Percentiles rank a stretch among this genome's conserved stretches.
Conservation (phyloP, 2,888 invertebrate species). For the Drosophila hawaiiensis region DNA sequence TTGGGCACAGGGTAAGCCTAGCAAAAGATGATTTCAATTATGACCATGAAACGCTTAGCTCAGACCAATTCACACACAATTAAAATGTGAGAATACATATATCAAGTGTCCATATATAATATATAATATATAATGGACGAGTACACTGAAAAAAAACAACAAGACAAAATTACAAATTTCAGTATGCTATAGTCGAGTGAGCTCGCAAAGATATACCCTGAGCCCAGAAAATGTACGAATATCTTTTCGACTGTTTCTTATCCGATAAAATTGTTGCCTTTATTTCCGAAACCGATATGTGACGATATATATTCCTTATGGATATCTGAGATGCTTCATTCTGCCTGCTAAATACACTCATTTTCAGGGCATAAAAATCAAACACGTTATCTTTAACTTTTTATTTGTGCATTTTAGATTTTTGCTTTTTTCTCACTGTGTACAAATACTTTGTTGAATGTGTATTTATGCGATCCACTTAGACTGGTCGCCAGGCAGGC, state of each 20-base stretch:
- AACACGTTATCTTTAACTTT: too few species aligned
- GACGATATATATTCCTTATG: too few species aligned
- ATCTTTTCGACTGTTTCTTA: neutral
- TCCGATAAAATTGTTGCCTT: neutral
- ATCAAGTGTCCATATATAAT: slow-evolving; percentile 18
- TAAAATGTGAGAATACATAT: slow-evolving; percentile 35
- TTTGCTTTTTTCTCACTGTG: neutral
- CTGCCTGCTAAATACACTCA: too few species aligned
- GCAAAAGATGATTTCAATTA: slow-evolving; percentile 18
- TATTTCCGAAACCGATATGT: too few species aligned
- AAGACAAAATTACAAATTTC: neutral
- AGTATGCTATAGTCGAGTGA: neutral
- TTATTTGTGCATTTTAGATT: too few species aligned
- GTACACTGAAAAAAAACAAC: neutral
- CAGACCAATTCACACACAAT: slow-evolving; percentile 37
- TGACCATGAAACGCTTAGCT: slow-evolving; percentile 41
- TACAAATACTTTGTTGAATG: slow-evolving; percentile 4
- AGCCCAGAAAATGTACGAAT: neutral
- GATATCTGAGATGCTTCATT: too few species aligned
- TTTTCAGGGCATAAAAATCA: too few species aligned
- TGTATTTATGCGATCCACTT: slow-evolving; percentile 19
- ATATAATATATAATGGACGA: neutral
- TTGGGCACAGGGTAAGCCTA: slow-evolving; percentile 7
- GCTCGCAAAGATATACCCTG: neutral
- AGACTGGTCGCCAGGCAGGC: slow-evolving; percentile 18